Base-by-base conservation (phyloP, 2,113 vertebrate genomes). In the Sorex araneus region DNA sequence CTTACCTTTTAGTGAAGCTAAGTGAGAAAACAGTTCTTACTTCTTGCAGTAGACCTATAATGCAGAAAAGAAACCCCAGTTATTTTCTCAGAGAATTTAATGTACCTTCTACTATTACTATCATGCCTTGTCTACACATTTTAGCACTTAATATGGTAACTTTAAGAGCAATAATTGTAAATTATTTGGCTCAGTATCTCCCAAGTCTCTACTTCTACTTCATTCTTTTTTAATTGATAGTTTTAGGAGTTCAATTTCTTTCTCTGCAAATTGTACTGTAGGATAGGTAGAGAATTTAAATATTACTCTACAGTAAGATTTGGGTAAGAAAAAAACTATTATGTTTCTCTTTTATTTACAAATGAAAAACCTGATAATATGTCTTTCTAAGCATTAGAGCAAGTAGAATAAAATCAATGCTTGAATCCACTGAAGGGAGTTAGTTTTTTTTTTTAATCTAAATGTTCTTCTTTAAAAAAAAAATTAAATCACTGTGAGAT, bases 71-170 rank as follows among this genome's bases (percentile, higher is more conserved):
- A 63, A 87, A 13, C 3, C 47, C 47, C 11, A 64, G 21, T 60
- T 63, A 66, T 75, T 64, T 80, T 81, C 50, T 34, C 43, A 84
- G 82, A 90, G 19, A 64, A 54, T 50, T 77, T 43, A 32, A 74
- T 43, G 60, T 76, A n/a, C n/a, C 36, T 34, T 54, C 15, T 50
- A 54, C 40, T 82, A 54, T 28, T 19, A 77, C 9, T 12, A 12
- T 77, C 69, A 77, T 69, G n/a, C 36, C 32, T 50, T 45, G 21
- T 19, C 40, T 66, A 34, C 43, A n/a, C 36, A 63, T 84, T 60
- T 13, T 10, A 34, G 67, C 15, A 50, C 27, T 80, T 66, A 89
- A 75, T 28, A 67, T 12, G 28, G 40, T 50, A 57, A 79, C 9
- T 27, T 83, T 32, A 54, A 43, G 25, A 57, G 13, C 32, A 23